Conservation (phyloP, 2,888 invertebrate species). For the Dasypogon diadema region DNA sequence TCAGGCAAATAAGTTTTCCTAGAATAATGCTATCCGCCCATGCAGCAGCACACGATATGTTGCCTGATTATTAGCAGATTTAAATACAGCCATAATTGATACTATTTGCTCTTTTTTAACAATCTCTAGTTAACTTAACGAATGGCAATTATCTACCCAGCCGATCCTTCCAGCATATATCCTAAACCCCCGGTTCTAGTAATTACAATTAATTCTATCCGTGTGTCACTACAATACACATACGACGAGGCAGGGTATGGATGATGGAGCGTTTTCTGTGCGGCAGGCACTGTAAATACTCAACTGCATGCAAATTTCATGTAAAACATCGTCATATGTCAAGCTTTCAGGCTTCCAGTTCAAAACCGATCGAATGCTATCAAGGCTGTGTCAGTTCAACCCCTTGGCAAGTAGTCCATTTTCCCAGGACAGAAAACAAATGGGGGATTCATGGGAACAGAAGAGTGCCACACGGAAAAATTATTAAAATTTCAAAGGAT, state of each 20-base stretch:
- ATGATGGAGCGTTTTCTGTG: neutral
- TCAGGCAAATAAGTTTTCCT: too few species aligned
- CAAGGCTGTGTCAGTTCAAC: neutral
- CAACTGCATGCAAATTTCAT: neutral
- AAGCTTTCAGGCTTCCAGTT: neutral
- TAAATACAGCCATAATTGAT: neutral
- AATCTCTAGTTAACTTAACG: neutral
- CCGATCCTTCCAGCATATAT: neutral
- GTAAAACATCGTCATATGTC: neutral
- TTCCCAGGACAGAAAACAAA: neutral
- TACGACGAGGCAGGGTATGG: too few species aligned
- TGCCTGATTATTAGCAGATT: neutral
- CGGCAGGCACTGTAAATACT: neutral
- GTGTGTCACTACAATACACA: neutral
- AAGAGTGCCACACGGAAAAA: neutral
- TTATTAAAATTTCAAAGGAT: neutral
- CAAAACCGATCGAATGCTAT: neutral
- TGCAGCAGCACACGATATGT: neutral
- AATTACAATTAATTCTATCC: neutral
- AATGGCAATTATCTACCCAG: neutral
- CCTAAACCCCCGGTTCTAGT: neutral
- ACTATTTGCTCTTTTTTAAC: constrained; percentile 3
- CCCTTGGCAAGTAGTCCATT: too few species aligned
- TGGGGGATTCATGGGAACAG: neutral
- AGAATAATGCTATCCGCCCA: neutral